phyloP scores from a whole-genome alignment of 1,140 invertebrate species.

The Dinoponera quadriceps region DNA sequence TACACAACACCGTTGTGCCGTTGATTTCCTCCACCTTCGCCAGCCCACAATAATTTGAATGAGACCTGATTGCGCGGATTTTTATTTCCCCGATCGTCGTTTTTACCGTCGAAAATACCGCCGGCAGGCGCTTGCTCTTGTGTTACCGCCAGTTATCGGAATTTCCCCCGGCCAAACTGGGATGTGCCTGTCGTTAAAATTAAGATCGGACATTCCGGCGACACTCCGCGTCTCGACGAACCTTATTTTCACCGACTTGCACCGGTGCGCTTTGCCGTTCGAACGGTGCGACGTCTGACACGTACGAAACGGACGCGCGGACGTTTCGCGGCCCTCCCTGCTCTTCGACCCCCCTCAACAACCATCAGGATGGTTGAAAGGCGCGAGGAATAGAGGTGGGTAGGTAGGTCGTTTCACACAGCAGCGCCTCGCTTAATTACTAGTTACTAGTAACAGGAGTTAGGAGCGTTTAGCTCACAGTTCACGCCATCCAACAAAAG shows the following conservation, averaged over 20 bases:
- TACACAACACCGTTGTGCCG: too few relatives aligned
- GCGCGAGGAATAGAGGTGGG: slow-evolving; percentile 56
- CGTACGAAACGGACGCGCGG: slow-evolving; percentile 63
- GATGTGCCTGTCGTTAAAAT: background rate
- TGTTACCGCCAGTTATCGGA: too few relatives aligned
- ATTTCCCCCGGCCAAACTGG: too few relatives aligned
- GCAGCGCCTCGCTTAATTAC: slow-evolving; percentile 82
- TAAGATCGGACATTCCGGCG: background rate
- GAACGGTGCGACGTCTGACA: slow-evolving; percentile 8
- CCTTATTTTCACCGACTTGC: slow-evolving; percentile 5
- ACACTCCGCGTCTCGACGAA: background rate
- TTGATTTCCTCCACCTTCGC: too few relatives aligned
- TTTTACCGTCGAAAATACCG: too few relatives aligned
- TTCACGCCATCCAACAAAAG: slow-evolving; percentile 75
- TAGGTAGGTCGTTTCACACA: slow-evolving; percentile 78
- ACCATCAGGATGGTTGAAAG: slow-evolving; percentile 65
- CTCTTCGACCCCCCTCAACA: background rate
- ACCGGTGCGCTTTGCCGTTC: too few relatives aligned
- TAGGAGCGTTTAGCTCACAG: slow-evolving; percentile 79
- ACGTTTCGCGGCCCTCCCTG: slow-evolving; percentile 56
- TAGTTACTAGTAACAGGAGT: slow-evolving; percentile 80
- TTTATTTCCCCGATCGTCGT: too few relatives aligned
- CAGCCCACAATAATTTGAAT: too few relatives aligned
- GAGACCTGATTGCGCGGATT: too few relatives aligned
- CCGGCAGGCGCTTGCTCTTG: too few relatives aligned